Evolutionary conservation across 2,113 vertebrate genomes (phyloP).

Genomic region (Zootoca vivipara): DNA sequence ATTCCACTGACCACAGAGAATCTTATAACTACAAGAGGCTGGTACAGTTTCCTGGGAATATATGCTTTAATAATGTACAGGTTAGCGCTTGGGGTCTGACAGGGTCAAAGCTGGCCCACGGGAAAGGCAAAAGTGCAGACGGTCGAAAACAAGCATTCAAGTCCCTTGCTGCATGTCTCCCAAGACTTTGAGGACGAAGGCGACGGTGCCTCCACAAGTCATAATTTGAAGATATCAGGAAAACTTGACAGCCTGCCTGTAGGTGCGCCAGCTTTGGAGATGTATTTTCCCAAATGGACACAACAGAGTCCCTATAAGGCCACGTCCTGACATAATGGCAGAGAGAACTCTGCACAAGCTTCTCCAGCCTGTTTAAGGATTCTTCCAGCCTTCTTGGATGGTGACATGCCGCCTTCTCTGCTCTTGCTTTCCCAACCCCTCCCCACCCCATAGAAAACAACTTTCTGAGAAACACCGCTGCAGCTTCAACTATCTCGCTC

Average conservation of each 20-base stretch:
- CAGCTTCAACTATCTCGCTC: slow-evolving; percentile 4
- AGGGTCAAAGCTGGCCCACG: not conserved
- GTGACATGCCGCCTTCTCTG: fast-evolving
- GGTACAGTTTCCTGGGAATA: not conserved
- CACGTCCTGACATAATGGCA: not conserved
- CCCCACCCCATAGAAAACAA: not conserved
- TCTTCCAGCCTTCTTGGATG: fast-evolving
- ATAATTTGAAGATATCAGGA: slow-evolving; percentile 4
- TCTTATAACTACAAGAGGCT: not conserved
- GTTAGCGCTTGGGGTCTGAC: not conserved
- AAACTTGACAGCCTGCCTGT: not conserved
- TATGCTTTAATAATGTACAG: not conserved
- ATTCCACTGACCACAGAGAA: not conserved
- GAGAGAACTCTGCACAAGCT: not conserved
- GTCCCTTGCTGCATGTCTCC: not conserved
- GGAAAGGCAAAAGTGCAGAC: not conserved
- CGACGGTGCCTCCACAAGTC: not conserved
- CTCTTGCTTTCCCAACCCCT: not conserved
- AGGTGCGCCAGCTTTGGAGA: not conserved
- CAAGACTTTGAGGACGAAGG: not conserved
- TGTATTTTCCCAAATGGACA: not conserved
- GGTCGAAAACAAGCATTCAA: not conserved
- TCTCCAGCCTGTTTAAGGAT: not conserved
- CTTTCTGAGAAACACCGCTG: fast-evolving
- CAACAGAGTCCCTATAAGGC: not conserved